These are phyloP conservation scores for Orthosia gothica DNA, from an alignment of 2,888 invertebrate genomes.

Conservation along the genomic window DNA sequence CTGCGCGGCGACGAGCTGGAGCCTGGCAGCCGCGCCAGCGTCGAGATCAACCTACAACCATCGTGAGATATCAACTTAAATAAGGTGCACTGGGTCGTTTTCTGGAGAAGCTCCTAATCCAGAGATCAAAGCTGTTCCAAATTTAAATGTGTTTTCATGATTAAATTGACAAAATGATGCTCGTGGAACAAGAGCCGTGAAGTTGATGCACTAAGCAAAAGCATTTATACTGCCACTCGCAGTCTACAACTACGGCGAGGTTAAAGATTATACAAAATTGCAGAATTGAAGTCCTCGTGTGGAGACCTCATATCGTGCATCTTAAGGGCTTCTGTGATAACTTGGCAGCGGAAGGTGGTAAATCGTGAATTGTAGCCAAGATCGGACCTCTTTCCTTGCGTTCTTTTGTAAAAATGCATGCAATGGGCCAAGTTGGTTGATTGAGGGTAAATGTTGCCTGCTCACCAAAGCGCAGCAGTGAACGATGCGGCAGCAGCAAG, in stretches of 20 bases:
- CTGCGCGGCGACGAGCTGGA: constrained; percentile 70
- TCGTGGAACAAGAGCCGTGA: too few species aligned
- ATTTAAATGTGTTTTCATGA: background rate
- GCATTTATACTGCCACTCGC: too few species aligned
- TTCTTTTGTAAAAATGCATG: too few species aligned
- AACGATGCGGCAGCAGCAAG: constrained; percentile 83
- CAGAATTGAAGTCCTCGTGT: background rate
- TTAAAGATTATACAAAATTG: background rate
- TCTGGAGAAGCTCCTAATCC: background rate
- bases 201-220: too few species aligned
- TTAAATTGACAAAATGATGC: background rate
- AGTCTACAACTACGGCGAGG: background rate
- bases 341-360: too few species aligned
- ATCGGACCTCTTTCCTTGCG: too few species aligned
- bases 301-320: background rate
- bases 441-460: background rate
- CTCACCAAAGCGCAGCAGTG: constrained; percentile 80
- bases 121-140: background rate
- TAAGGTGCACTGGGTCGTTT: too few species aligned
- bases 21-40: constrained; percentile 77
- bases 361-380: too few species aligned
- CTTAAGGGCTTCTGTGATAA: too few species aligned
- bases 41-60: constrained; percentile 78
- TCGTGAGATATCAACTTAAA: background rate
- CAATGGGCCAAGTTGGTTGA: background rate